Base-by-base conservation (phyloP, 2,888 invertebrate species). In the Alloplasta piceator region DNA sequence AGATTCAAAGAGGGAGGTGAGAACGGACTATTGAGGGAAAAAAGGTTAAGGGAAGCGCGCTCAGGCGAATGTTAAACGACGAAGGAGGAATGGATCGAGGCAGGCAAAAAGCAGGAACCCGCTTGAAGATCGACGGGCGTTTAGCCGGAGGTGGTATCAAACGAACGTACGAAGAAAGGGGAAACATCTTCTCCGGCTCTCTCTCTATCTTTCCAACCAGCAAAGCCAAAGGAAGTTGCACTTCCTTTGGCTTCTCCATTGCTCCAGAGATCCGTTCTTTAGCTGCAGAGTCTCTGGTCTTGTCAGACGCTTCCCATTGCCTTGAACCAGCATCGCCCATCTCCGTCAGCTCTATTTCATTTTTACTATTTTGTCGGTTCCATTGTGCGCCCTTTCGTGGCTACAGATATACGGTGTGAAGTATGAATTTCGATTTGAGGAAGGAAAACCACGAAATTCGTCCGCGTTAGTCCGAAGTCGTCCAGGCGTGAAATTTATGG, bases 71-170 rank as follows among this genome's bases (percentile, higher is more conserved):
- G 10, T 64, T 63, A 12, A 68, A 78, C 64, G 39, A 50, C 46
- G 61, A 26, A 63, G 38, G 66, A 7, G 36, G 71, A 63, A 36
- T 14, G 56, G 10, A 12, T 26, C 26, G 26, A 26, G 26, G 26
- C 26, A 26, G 26, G 26, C 36, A 48, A 10, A 41, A 46, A 63
- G 50, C 41, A 78, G 6, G 41, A 48, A 66, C 36, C 56, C 48
- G 38, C 56, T 43, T 50, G 14, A 61, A 50, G 56, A 68, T 70
- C 68, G 72, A 50, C 68, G 46, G 12, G 16, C 61, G 72, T 71
- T 80, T 64, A 80, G 58, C 60, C 72, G 58, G 64, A 66, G 56
- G 70, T 78, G 43, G 74, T 72, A 78, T 82, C 78, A 80, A 82
- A 70, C 73, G 76, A 78, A 61, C n/a, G n/a, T n/a, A n/a, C 76